Evolutionary conservation across 2,888 invertebrate genomes (phyloP), one percentile per base, ranked within the genome.

Genomic region (Cryptophagus acutangulus): DNA sequence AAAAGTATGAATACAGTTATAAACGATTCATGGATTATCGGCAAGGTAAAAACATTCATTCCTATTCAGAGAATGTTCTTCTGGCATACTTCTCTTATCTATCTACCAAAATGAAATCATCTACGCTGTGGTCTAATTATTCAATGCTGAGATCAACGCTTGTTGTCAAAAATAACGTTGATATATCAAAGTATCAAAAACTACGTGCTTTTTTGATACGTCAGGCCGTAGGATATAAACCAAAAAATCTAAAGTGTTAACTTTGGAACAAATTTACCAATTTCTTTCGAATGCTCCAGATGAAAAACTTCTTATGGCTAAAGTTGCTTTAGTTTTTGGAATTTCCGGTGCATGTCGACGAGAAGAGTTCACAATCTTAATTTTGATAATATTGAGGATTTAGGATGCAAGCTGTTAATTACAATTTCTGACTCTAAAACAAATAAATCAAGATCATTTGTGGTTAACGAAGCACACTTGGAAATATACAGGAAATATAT

Each of bases 271-370:
- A 20, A 20, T 20, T 8, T n/a, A 20, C n/a, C 6, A n/a, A 20
- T 20, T 20, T n/a, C 24, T 20, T 6, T 8, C 6, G 6, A n/a
- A 20, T 8, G 24, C 24, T 6, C 24, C 24, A 20, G 24, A 20
- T 20, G 24, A 20, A 8, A 20, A 20, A 20, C n/a, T 8, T 20
- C n/a, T 20, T 8, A 8, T 20, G n/a, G 24, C n/a, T n/a, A 49
- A 49, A 43, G 45, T 48, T 41, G 41, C 26, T 20, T 20, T 20
- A n/a, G 24, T 20, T 20, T 20, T n/a, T n/a, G n/a, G n/a, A n/a
- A n/a, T n/a, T n/a, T n/a, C n/a, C n/a, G n/a, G n/a, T n/a, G n/a
- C n/a, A n/a, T n/a, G n/a, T n/a, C n/a, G n/a, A n/a, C n/a, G n/a
- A n/a, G n/a, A n/a, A n/a, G n/a, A n/a, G n/a, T n/a, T n/a, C n/a